These are phyloP conservation scores for Lycodopsis pacificus DNA, from an alignment of 2,797 vertebrate genomes.

Conservation along the genomic window DNA sequence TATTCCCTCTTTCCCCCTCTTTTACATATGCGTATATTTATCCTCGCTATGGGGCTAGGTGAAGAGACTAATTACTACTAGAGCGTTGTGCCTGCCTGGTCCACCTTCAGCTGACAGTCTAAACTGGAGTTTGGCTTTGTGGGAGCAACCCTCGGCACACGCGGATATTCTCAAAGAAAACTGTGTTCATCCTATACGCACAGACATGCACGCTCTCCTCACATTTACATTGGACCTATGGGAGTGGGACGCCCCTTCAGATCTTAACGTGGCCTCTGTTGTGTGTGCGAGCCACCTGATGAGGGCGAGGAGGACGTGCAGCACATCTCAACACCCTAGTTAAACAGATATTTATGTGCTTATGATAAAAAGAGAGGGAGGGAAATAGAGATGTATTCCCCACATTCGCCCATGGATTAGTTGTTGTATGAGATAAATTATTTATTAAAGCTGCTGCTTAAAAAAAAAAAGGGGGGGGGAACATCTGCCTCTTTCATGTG, in stretches of 20 bases:
- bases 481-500: slow-evolving; percentile 83
- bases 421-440: slow-evolving; percentile 74
- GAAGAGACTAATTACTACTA: slow-evolving; percentile 72
- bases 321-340: slow-evolving; percentile 61
- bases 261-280: slow-evolving; percentile 41
- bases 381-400: slow-evolving; percentile 66
- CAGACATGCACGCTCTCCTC: slow-evolving; percentile 13
- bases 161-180: slow-evolving; percentile 38
- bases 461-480: slow-evolving; percentile 20
- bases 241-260: slow-evolving; percentile 24
- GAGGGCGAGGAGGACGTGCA: slow-evolving; percentile 51
- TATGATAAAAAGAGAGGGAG: slow-evolving; percentile 65
- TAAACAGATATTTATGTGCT: slow-evolving; percentile 76
- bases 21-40: slow-evolving; percentile 78
- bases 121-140: slow-evolving; percentile 68
- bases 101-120: slow-evolving; percentile 73
- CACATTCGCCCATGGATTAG: slow-evolving; percentile 69
- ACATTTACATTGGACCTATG: slow-evolving; percentile 28
- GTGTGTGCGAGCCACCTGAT: slow-evolving; percentile 46
- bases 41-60: slow-evolving; percentile 67
- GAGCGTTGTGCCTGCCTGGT: slow-evolving; percentile 57
- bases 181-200: slow-evolving; percentile 3
- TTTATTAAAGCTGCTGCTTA: slow-evolving; percentile 73
- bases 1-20: slow-evolving; percentile 43
- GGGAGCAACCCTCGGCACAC: slow-evolving; percentile 35